These are phyloP conservation scores for Melanotaenia maccullochi DNA, from an alignment of 2,797 vertebrate species.

Conservation along the genomic window DNA sequence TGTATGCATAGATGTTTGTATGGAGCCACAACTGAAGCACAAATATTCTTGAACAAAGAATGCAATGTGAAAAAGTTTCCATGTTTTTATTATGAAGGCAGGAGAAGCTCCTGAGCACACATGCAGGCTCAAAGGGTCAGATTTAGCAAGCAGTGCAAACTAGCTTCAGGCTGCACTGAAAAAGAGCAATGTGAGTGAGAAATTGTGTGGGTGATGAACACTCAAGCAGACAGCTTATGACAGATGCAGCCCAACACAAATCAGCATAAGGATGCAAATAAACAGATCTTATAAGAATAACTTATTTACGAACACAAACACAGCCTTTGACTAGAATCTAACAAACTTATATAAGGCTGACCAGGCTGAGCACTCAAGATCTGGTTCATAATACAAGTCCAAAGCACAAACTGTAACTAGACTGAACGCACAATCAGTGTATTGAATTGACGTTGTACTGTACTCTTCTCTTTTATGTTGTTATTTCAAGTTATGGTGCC, in stretches of 20 bases:
- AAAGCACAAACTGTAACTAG: background rate
- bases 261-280: background rate
- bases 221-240: background rate
- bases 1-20: no score
- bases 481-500: no score
- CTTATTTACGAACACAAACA: slow-evolving; percentile 1
- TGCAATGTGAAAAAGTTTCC: background rate
- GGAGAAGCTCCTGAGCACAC: background rate
- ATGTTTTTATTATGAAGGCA: background rate
- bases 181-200: background rate
- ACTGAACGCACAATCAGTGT: background rate
- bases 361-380: background rate
- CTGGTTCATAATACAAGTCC: background rate
- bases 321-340: background rate
- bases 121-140: background rate
- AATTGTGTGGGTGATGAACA: background rate
- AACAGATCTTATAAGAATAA: background rate
- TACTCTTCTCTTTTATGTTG: no score
- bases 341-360: background rate
- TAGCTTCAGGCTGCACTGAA: background rate
- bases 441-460: background rate
- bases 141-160: background rate
- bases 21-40: no score
- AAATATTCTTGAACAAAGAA: no score
- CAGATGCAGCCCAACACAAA: background rate